Evolutionary conservation across 2,888 invertebrate genomes (phyloP), one percentile per base, ranked within the genome.

Genomic region (Xanthia icteritia): DNA sequence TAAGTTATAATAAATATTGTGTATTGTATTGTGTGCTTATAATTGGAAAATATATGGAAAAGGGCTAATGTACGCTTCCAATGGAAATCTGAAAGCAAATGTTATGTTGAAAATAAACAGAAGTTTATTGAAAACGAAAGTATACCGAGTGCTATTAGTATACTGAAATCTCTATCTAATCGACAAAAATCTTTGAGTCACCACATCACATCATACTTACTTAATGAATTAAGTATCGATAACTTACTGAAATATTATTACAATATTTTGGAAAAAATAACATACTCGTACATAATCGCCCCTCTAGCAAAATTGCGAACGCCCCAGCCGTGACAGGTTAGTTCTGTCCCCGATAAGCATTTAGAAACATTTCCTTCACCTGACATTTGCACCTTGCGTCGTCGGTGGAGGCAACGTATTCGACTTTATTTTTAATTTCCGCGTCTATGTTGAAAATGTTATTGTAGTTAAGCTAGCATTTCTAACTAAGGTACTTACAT

Each of bases 1-100:
- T 81, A 86, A 86, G 79, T 79, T 86, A 66, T 87, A 82, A 81
- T 81, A 85, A 81, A 78, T 39, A 56, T 83, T 81, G 63, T n/a
- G n/a, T 31, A 31, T 2, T 79, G 64, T 67, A 66, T 66, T 76
- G 20, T 71, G 36, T 23, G 54, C 58, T 82, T 72, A 48, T 64
- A 61, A 56, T 73, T 54, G 15, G 27, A 54, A 63, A 63, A 75
- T 70, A 31, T 51, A 56, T 70, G 54, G 42, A 75, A 74, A 73
- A 65, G 31, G 54, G 66, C 66, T 61, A 36, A 61, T 56, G 45
- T 67, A 36, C 15, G 36, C 23, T 15, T 60, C 15, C 20, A 64
- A 65, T 27, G 20, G 5, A 31, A 75, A 54, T 65, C 9, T 15
- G 0, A 63, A 66, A 56, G 39, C n/a, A 23, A 51, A 51, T 51